These are phyloP conservation scores for Vombatus ursinus DNA, from an alignment of 2,113 vertebrate genomes.

Conservation along the genomic window DNA sequence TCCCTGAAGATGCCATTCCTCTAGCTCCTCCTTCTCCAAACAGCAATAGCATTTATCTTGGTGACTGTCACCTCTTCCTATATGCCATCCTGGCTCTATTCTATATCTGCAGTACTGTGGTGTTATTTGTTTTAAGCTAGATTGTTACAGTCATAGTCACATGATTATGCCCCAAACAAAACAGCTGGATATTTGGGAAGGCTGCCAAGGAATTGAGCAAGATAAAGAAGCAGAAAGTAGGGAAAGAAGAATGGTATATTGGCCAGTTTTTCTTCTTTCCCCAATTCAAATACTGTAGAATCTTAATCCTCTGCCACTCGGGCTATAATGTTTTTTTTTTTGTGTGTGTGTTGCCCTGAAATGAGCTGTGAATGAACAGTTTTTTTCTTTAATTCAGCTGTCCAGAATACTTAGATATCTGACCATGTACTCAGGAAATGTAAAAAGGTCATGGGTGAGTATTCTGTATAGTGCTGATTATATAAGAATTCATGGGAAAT, in stretches of 20 bases:
- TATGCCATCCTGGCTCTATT: neutral
- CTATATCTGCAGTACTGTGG: neutral
- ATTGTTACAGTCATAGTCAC: neutral
- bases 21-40: conserved; percentile 17
- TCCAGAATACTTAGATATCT: neutral
- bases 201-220: neutral
- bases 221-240: neutral
- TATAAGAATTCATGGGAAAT: neutral
- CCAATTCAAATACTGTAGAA: neutral
- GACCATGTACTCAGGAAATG: neutral
- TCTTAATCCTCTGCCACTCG: neutral
- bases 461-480: neutral
- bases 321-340: neutral
- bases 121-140: conserved; percentile 37
- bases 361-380: neutral
- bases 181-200: neutral
- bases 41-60: conserved; percentile 38
- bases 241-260: neutral
- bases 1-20: conserved; percentile 1
- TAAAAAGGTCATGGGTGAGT: neutral
- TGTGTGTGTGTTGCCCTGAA: neutral
- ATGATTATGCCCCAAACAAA: conserved; percentile 36
- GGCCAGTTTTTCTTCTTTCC: neutral
- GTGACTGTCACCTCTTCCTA: conserved; percentile 11
- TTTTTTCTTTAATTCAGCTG: neutral